Evolutionary conservation across 2,113 vertebrate species (phyloP), one percentile per base, ranked within the genome.

Genomic region (Oriolus oriolus): DNA sequence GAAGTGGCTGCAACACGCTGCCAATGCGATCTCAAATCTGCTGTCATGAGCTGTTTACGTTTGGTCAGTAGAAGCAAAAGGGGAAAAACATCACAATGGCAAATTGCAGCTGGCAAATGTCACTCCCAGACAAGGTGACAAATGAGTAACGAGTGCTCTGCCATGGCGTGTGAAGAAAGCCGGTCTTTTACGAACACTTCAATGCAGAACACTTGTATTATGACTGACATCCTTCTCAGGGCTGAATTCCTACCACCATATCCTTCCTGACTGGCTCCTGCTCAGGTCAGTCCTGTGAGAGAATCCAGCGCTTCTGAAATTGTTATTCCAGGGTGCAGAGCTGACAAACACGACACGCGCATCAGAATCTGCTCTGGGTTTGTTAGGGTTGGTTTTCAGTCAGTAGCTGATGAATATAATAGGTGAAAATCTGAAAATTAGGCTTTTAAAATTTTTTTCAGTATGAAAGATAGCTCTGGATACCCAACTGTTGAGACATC

Each of bases 191-290:
- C 0, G 33, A 96, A 91, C 89, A 11, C 68, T 96, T 89, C 84
- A 68, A 9, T 39, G 14, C 56, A 52, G 65, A 73, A 7, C 56
- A 6, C 37, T 35, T 90, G 91, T 77, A 87, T 95, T 76, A 83
- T 23, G 83, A 87, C 81, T 96, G 95, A 91, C 89, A 89, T 96
- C 91, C 95, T 97, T 94, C 93, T 96, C 66, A 39, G 75, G 75
- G 63, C 89, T 85, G 81, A n/a, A 76, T 68, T 93, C 90, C 85
- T 70, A 86, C 70, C 94, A 95, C 64, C 30, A 87, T 75, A 95
- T 95, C 95, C 94, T 96, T 97, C 95, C 95, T 95, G 74, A 82
- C 70, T 13, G 1, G 0, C 39, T 54, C 42, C 31, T 53, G 81
- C 77, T 81, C 90, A 41, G 70, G 74, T 87, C 75, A 74, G 45